Evolutionary conservation across 2,113 vertebrate genomes (phyloP).

Genomic region (Pseudorectes ferrugineus): DNA sequence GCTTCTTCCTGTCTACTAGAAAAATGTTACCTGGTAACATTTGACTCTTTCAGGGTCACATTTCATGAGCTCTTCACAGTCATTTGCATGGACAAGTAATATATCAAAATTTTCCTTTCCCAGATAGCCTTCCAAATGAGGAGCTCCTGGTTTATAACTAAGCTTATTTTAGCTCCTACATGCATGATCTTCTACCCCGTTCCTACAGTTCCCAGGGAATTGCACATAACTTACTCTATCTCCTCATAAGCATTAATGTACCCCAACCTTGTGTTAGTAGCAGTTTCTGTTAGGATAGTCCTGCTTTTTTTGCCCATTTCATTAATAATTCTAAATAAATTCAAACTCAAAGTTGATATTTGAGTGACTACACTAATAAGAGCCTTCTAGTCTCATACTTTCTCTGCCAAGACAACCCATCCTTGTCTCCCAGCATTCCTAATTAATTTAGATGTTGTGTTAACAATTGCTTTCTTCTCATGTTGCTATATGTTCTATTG

Average conservation of each 20-base stretch:
- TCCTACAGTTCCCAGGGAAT: background rate
- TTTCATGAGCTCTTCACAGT: background rate
- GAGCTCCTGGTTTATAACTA: background rate
- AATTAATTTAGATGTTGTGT: rapidly evolving
- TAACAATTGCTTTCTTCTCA: background rate
- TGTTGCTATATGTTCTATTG: background rate
- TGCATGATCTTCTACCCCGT: background rate
- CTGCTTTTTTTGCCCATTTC: background rate
- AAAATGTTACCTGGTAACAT: background rate
- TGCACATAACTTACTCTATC: background rate
- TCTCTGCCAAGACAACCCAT: background rate
- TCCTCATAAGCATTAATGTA: background rate
- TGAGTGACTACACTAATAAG: background rate
- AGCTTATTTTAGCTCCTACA: background rate
- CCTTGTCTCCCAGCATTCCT: background rate
- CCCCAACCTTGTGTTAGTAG: background rate
- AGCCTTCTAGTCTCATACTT: background rate
- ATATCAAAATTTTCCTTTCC: background rate
- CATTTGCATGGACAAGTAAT: background rate
- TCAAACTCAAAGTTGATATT: background rate
- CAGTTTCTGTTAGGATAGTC: background rate
- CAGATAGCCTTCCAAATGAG: background rate
- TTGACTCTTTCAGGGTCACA: background rate
- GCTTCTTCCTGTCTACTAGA: background rate
- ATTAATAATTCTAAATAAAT: background rate